These are phyloP conservation scores for Acleris laterana DNA, from an alignment of 2,888 invertebrate genomes.

Conservation along the genomic window DNA sequence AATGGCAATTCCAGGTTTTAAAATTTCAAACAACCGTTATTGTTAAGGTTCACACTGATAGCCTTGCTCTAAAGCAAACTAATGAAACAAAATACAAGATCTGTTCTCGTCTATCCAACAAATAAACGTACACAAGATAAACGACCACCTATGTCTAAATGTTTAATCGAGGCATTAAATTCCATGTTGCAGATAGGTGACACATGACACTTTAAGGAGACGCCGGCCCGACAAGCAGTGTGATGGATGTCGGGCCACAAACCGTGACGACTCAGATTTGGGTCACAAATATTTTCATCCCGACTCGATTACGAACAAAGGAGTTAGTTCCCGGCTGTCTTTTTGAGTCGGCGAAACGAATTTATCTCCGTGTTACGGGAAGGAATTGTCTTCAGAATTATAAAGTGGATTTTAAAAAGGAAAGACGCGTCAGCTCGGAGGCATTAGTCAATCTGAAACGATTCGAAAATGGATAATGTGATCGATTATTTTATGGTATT, in stretches of 20 bases:
- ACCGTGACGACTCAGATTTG: constrained; percentile 5
- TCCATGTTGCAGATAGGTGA: constrained; percentile 27
- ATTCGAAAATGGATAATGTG: background rate
- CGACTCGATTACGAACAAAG: constrained; percentile 33
- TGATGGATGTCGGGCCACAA: constrained; percentile 12
- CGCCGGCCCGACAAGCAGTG: constrained; percentile 4
- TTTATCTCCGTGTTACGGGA: constrained; percentile 21
- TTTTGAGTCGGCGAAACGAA: constrained; percentile 27
- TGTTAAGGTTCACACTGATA: too few relatives aligned
- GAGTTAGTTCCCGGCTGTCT: constrained; percentile 33
- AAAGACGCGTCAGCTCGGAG: background rate
- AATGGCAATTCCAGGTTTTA: too few relatives aligned
- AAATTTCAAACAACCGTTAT: too few relatives aligned
- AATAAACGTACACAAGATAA: background rate
- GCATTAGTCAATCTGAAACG: constrained; percentile 5
- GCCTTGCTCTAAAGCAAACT: too few relatives aligned
- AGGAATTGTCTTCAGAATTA: constrained; percentile 18
- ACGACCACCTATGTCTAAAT: constrained; percentile 1
- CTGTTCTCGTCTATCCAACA: too few relatives aligned
- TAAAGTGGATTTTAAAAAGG: constrained; percentile 13
- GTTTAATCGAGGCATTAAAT: constrained; percentile 25
- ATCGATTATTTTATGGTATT: background rate
- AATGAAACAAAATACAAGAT: too few relatives aligned
- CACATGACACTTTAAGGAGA: constrained; percentile 35
- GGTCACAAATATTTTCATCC: constrained; percentile 26